These are phyloP conservation scores for Machaerirhynchus nigripectus DNA, from an alignment of 2,113 vertebrate genomes.

Conservation along the genomic window DNA sequence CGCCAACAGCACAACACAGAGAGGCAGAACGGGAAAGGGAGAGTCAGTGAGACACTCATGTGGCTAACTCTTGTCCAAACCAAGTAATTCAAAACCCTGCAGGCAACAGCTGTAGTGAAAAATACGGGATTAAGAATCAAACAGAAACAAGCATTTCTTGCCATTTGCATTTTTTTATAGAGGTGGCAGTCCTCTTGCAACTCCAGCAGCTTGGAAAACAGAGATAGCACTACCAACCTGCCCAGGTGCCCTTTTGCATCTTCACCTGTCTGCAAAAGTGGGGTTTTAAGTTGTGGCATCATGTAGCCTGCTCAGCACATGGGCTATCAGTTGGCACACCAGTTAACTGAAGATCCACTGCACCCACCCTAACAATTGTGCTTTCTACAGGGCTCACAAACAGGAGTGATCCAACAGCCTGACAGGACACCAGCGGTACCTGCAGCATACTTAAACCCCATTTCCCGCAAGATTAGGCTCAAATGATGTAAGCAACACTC, in stretches of 20 bases:
- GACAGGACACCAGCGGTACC: neutral
- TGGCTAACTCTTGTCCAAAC: neutral
- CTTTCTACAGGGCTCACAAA: neutral
- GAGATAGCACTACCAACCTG: neutral
- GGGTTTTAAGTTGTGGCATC: neutral
- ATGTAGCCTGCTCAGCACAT: neutral
- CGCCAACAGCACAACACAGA: neutral
- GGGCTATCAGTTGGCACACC: neutral
- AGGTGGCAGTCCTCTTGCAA: neutral
- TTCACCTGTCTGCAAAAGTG: neutral
- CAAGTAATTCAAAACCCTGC: neutral
- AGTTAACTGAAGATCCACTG: neutral
- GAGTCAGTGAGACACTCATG: neutral
- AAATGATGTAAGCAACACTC: neutral
- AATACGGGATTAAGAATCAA: neutral
- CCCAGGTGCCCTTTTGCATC: neutral
- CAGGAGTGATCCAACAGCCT: neutral
- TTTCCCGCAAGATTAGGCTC: neutral
- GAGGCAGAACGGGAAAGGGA: neutral
- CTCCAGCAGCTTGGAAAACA: neutral
- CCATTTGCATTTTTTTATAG: neutral
- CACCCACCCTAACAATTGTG: neutral
- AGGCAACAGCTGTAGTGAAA: neutral
- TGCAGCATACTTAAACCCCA: neutral
- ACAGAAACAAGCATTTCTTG: neutral